Percentiles rank a stretch among this genome's conserved stretches.
Evolutionary conservation across 1,140 invertebrate genomes (phyloP).

Genomic region (Homalodisca vitripennis): DNA sequence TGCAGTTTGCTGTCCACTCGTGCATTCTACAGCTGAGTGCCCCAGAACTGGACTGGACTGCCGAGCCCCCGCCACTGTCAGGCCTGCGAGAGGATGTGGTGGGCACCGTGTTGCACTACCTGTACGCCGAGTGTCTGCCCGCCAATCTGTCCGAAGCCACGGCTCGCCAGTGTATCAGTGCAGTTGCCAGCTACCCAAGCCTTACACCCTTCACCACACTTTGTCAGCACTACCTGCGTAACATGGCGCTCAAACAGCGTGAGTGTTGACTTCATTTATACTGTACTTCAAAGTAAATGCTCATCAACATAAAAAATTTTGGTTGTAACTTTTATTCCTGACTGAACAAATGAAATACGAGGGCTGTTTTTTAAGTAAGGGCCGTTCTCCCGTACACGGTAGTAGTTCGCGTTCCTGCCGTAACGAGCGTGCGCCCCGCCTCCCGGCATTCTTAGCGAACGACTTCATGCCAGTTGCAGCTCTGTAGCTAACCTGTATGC

Average conservation of each 20-base stretch:
- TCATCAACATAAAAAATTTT: too few relatives aligned
- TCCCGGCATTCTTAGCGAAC: too few relatives aligned
- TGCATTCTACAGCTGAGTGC: conserved; percentile 57
- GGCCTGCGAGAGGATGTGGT: conserved; percentile 58
- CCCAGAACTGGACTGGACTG: conserved; percentile 55
- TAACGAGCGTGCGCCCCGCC: too few relatives aligned
- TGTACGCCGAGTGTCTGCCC: conserved; percentile 65
- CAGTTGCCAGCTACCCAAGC: conserved; percentile 48
- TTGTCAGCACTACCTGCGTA: conserved; percentile 59
- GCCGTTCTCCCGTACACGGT: too few relatives aligned
- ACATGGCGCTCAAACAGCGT: conserved; percentile 64
- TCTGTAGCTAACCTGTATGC: too few relatives aligned
- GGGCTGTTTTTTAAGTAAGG: too few relatives aligned
- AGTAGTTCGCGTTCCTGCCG: too few relatives aligned
- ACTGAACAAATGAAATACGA: too few relatives aligned
- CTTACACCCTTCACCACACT: conserved; percentile 55
- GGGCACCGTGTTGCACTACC: conserved; percentile 58
- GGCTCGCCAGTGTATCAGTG: conserved; percentile 55
- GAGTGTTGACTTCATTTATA: too few relatives aligned
- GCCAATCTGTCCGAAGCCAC: conserved; percentile 55
- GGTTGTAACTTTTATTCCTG: too few relatives aligned
- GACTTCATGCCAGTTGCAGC: too few relatives aligned
- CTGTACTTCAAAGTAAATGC: too few relatives aligned
- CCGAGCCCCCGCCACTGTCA: conserved; percentile 50
- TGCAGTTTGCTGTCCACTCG: conserved; percentile 64